These are phyloP conservation scores for Atrichornis clamosus DNA, from an alignment of 2,113 vertebrate genomes.

Conservation along the genomic window DNA sequence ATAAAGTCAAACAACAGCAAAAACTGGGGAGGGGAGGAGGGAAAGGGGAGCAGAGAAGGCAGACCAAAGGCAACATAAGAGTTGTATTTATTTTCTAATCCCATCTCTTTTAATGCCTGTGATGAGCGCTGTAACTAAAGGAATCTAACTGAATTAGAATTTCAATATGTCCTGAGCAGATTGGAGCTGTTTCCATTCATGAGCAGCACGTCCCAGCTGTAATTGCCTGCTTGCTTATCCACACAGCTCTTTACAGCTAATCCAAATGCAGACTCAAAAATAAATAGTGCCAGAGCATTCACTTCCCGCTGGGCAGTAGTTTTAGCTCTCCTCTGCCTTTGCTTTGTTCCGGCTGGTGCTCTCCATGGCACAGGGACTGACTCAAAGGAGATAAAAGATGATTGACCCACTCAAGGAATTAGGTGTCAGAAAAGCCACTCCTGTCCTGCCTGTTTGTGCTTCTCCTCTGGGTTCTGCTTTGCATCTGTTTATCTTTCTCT, in stretches of 20 bases:
- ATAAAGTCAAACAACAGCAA: conserved; percentile 42
- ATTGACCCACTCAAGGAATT: conserved; percentile 17
- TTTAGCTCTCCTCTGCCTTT: conserved; percentile 18
- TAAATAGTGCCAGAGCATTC: conserved; percentile 25
- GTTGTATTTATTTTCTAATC: conserved; percentile 49
- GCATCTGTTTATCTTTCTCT: neutral
- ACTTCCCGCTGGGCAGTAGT: conserved; percentile 1
- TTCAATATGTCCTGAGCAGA: conserved; percentile 55
- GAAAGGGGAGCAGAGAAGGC: neutral
- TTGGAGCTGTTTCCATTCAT: conserved; percentile 40
- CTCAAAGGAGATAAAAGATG: conserved; percentile 37
- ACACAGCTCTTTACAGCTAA: conserved; percentile 45
- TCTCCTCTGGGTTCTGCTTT: neutral
- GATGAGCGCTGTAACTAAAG: conserved; percentile 29
- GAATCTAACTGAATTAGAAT: conserved; percentile 59
- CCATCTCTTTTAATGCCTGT: neutral
- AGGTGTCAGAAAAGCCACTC: neutral
- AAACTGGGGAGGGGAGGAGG: neutral
- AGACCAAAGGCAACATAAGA: neutral
- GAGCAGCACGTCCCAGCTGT: conserved; percentile 35
- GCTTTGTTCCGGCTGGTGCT: conserved; percentile 32
- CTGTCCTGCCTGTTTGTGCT: neutral
- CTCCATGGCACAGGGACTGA: neutral
- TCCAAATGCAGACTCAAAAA: conserved; percentile 44
- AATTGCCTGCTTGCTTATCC: conserved; percentile 60